Evolutionary conservation across 2,113 vertebrate species (phyloP), one percentile per base, ranked within the genome.

Genomic region (Typhlomys cinereus): DNA sequence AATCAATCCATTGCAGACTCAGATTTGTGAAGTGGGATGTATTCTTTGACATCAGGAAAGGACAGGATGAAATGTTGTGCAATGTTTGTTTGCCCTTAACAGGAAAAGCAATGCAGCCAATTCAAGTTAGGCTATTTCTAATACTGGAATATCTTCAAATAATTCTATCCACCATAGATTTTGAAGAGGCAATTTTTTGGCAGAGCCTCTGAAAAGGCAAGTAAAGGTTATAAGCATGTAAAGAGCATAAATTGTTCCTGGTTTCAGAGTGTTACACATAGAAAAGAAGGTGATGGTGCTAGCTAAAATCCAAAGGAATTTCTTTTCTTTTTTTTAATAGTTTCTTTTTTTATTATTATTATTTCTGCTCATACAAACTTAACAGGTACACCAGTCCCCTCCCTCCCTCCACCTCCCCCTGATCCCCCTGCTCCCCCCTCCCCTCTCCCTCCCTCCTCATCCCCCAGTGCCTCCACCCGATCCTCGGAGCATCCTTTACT

Each of bases 1-100:
- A 96, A 98, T 97, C 96, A 97, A 97, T 97, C 96, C 93, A 95
- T 84, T 59, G 27, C 36, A 91, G 93, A 93, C 70, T 96, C 70
- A 92, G 64, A 90, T 84, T 91, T 92, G 29, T 90, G 79, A 78
- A 1, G 4, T 90, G 95, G 36, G 44, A 94, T 76, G 59, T 78
- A 92, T 88, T 95, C 93, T 94, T 79, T 94, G 75, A 73, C 2
- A 46, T 0, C 46, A 95, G 80, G 79, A 61, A 79, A 82, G 67
- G 83, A 83, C 20, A 8, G 5, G 44, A 13, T 0, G 41, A 11
- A 62, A 88, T 85, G 80, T 92, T 61, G 62, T 85, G 59, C 91
- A 85, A 88, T 21, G 76, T 92, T 93, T 74, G 82, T 90, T 96
- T 85, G 27, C 79, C 75, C 70, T 48, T 48, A 93, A 95, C 80